Conservation (phyloP, 2,888 invertebrate species). For the Pristionchus entomophagus region DNA sequence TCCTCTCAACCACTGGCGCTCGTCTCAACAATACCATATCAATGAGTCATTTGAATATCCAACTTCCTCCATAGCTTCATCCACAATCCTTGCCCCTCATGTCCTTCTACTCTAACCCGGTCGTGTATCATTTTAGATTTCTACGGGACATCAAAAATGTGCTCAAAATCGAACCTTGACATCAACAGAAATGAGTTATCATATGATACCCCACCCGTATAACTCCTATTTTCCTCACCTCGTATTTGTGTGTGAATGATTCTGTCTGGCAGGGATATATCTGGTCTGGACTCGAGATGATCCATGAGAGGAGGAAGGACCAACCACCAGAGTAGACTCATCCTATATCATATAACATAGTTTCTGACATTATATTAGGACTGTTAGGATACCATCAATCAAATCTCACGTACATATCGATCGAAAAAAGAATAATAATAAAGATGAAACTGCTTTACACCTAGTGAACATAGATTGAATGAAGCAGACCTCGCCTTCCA, state of each 20-base stretch:
- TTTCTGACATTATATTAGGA: too few species aligned
- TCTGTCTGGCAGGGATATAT: background rate
- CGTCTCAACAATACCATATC: background rate
- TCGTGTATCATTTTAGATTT: too few species aligned
- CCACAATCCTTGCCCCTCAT: background rate
- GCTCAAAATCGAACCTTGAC: too few species aligned
- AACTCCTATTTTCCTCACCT: background rate
- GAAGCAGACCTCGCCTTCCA: background rate
- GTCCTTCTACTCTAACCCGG: too few species aligned
- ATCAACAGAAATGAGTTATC: too few species aligned
- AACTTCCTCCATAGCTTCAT: background rate
- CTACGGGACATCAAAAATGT: too few species aligned
- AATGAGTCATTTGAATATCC: background rate
- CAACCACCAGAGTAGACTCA: background rate
- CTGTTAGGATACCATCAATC: too few species aligned
- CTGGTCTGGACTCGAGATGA: conserved; percentile 14
- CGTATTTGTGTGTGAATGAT: background rate
- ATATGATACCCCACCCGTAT: background rate
- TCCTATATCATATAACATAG: too few species aligned
- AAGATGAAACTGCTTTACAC: too few species aligned
- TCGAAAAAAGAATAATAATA: too few species aligned
- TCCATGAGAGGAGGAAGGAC: background rate
- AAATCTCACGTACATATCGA: too few species aligned
- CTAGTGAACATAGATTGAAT: too few species aligned
- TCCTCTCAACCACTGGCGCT: conserved; percentile 8